A percentile compares a stretch with the other conserved stretches of the same genome.
Conservation (phyloP, 2,888 invertebrate genomes). For the Meiosimyza platycephala region DNA sequence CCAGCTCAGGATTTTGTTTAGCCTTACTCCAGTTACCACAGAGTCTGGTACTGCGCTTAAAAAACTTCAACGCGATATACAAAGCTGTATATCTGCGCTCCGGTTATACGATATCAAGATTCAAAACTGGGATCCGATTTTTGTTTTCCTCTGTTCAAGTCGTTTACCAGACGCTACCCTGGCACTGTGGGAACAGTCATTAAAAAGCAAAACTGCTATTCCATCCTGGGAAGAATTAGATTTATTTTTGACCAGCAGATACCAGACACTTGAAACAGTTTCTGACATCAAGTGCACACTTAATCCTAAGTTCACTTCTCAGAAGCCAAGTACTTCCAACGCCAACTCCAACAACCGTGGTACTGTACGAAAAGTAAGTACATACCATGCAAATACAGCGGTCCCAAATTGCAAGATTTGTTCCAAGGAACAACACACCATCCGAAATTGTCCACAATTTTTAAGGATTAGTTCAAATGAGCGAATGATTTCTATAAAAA, state of each 20-base stretch:
- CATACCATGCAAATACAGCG: too few species aligned
- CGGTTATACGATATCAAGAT: neutral
- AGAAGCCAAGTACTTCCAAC: too few species aligned
- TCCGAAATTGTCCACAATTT: too few species aligned
- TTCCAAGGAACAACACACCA: too few species aligned
- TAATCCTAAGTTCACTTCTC: neutral
- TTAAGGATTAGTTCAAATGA: too few species aligned
- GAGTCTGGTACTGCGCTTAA: conserved; percentile 1
- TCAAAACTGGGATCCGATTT: neutral
- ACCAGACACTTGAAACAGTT: neutral
- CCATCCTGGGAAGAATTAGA: neutral
- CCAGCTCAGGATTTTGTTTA: conserved; percentile 4
- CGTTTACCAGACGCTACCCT: too few species aligned
- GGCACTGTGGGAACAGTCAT: too few species aligned
- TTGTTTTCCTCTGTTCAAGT: neutral
- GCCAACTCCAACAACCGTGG: too few species aligned
- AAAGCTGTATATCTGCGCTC: neutral
- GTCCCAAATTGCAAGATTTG: too few species aligned
- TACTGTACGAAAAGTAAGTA: too few species aligned
- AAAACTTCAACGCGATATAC: conserved; percentile 7
- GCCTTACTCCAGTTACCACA: neutral
- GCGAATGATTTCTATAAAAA: too few species aligned
- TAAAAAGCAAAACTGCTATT: neutral
- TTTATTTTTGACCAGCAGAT: neutral
- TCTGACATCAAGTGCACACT: neutral